Percentiles rank a stretch among this genome's conserved stretches.
These are phyloP conservation scores for Hypothenemus hampei DNA, from an alignment of 1,140 invertebrate genomes.

Conservation along the genomic window DNA sequence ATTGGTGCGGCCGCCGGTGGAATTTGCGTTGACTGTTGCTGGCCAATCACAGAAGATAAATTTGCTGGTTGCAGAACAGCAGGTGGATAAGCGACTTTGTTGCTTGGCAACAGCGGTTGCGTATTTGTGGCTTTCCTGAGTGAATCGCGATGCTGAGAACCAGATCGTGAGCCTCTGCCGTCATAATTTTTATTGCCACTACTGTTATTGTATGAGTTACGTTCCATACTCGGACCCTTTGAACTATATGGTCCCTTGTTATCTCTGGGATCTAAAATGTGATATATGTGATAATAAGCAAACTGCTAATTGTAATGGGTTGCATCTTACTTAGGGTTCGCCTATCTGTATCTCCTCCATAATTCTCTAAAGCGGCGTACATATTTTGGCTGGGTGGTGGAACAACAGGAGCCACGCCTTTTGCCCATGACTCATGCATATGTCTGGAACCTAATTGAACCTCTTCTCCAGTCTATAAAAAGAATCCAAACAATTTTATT, in stretches of 20 bases:
- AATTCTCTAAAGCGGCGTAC: neutral
- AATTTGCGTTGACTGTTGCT: conserved; percentile 1
- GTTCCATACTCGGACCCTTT: conserved; percentile 48
- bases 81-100: too few species aligned
- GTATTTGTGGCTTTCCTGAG: conserved; percentile 7
- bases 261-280: conserved; percentile 4
- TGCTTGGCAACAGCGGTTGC: too few species aligned
- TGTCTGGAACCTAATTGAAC: too few species aligned
- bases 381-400: neutral
- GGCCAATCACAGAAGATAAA: too few species aligned
- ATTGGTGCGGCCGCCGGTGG: neutral
- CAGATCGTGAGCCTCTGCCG: conserved; percentile 52
- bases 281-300: too few species aligned
- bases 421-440: too few species aligned
- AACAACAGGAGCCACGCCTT: neutral
- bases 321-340: too few species aligned
- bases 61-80: too few species aligned
- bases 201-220: conserved; percentile 37
- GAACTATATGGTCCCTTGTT: conserved; percentile 48
- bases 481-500: too few species aligned
- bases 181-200: conserved; percentile 46
- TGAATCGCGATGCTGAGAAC: conserved; percentile 49
- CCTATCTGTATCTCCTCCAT: neutral
- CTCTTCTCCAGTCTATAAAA: too few species aligned
- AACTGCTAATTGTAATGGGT: too few species aligned